Evolutionary conservation across 2,797 vertebrate genomes (phyloP).

Genomic region (Astyanax mexicanus): DNA sequence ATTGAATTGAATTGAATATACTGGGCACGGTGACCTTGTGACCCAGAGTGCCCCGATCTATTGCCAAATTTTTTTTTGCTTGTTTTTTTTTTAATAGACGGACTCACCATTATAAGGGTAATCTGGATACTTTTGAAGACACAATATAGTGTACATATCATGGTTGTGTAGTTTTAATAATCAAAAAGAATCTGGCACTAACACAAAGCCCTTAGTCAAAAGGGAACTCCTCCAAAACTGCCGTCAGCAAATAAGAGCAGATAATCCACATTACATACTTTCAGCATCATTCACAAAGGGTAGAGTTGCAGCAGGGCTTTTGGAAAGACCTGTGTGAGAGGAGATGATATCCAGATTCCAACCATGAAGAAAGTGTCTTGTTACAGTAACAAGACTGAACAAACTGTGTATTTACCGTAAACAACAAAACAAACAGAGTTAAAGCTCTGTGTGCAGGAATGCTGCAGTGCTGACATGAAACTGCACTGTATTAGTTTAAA

Average conservation of each 20-base stretch:
- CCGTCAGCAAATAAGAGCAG: not conserved
- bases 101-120: too few relatives aligned
- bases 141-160: too few relatives aligned
- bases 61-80: too few relatives aligned
- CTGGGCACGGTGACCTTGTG: too few relatives aligned
- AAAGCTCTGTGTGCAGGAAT: constrained; percentile 46
- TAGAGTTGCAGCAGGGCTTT: not conserved
- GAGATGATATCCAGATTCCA: constrained; percentile 28
- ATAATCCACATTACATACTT: constrained; percentile 2
- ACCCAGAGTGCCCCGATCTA: too few relatives aligned
- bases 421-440: constrained; percentile 38
- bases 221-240: not conserved
- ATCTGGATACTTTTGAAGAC: too few relatives aligned
- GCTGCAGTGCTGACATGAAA: constrained; percentile 12
- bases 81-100: too few relatives aligned
- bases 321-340: not conserved
- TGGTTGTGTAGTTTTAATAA: too few relatives aligned
- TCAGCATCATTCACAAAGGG: constrained; percentile 47
- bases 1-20: too few relatives aligned
- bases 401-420: constrained; percentile 52
- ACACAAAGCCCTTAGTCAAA: not conserved
- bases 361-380: constrained; percentile 21
- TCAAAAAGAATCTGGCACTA: not conserved
- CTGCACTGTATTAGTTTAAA: constrained; percentile 21
- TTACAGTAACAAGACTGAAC: constrained; percentile 37